A percentile compares a stretch with the other conserved stretches of the same genome.
These are phyloP conservation scores for silkworm (Bombyx mori) DNA, from an alignment of 1,140 invertebrate species.

Conservation along the genomic window ASM3026992v2 NC_085109.1:9775501-9776000, in stretches of 20 bases:
- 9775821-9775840: conserved; percentile 41
- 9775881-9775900: too few species aligned
- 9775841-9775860: conserved; percentile 52
- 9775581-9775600: conserved; percentile 14
- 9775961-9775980: too few species aligned
- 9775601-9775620: conserved; percentile 51
- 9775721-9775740: conserved; percentile 66
- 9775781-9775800: conserved; percentile 69
- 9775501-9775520: too few species aligned
- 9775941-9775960: too few species aligned
- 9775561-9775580: neutral
- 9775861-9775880: conserved; percentile 12
- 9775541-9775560: too few species aligned
- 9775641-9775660: conserved; percentile 51
- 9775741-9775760: conserved; percentile 70
- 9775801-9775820: conserved; percentile 61
- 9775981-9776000: too few species aligned
- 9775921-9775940: too few species aligned
- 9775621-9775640: conserved; percentile 44
- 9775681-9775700: conserved; percentile 67
- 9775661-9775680: conserved; percentile 68
- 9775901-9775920: too few species aligned
- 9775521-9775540: too few species aligned
- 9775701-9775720: conserved; percentile 52
- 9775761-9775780: conserved; percentile 69